Percentiles rank a stretch among this genome's conserved stretches.
phyloP scores from a whole-genome alignment of 2,888 invertebrate genomes.

The Drosophila affinis region DNA sequence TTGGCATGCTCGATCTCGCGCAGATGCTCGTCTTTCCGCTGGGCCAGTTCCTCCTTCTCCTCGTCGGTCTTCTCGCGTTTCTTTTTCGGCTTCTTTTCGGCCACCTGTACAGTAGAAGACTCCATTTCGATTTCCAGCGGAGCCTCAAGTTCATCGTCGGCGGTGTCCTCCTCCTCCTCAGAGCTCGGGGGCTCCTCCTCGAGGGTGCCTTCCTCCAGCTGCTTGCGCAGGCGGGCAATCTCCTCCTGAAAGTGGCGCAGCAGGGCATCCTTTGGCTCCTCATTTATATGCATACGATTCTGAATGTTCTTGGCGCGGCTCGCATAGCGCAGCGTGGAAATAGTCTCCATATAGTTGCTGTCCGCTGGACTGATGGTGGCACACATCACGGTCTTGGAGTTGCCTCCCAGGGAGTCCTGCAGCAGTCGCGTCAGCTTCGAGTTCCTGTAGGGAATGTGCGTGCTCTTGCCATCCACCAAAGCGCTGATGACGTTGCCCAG shows the following conservation, averaged over 20 bases:
- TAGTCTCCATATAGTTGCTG: conserved; percentile 97
- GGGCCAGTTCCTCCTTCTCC: conserved; percentile 88
- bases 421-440: conserved; percentile 96
- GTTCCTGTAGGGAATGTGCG: conserved; percentile 99
- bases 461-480: conserved; percentile 97
- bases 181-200: conserved; percentile 83
- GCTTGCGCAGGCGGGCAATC: conserved; percentile 95
- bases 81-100: conserved; percentile 84
- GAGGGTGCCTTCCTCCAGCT: conserved; percentile 88
- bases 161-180: conserved; percentile 80
- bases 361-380: conserved; percentile 99
- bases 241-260: conserved; percentile 98
- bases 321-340: conserved; percentile 98
- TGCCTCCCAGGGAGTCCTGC: conserved; percentile 98
- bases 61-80: conserved; percentile 85
- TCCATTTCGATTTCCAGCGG: conserved; percentile 83
- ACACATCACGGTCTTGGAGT: conserved; percentile 97
- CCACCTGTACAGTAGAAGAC: conserved; percentile 82
- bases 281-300: conserved; percentile 97
- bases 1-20: conserved; percentile 90
- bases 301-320: conserved; percentile 99
- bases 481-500: conserved; percentile 99
- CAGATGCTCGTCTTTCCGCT: conserved; percentile 88
- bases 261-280: conserved; percentile 98
- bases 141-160: conserved; percentile 75